phyloP scores from a whole-genome alignment of 2,888 invertebrate species.

The Ormyrus rosae region DNA sequence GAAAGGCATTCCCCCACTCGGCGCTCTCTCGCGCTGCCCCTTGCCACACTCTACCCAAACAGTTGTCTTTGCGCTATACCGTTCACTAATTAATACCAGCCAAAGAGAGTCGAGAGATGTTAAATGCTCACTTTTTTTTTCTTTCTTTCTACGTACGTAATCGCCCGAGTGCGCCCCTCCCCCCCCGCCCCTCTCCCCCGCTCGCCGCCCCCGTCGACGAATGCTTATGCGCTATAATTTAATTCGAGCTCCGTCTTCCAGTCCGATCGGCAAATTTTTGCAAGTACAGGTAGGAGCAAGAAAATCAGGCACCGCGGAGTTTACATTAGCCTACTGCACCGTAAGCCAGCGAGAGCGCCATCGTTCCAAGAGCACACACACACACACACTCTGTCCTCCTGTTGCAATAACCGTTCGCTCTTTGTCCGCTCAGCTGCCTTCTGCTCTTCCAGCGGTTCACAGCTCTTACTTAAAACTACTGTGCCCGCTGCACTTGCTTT shows the following conservation, averaged over 20 bases:
- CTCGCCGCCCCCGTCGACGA: too few species aligned
- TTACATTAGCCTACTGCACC: too few species aligned
- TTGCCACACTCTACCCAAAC: background rate
- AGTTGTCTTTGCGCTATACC: conserved; percentile 57
- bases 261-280: too few species aligned
- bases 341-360: conserved; percentile 13
- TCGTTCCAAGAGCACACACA: conserved; percentile 14
- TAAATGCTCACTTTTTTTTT: too few species aligned
- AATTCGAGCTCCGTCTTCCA: too few species aligned
- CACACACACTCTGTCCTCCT: conserved; percentile 64
- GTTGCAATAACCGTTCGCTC: conserved; percentile 74
- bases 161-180: too few species aligned
- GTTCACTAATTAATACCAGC: conserved; percentile 69
- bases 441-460: conserved; percentile 70
- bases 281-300: background rate
- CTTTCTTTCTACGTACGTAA: too few species aligned
- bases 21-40: background rate
- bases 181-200: too few species aligned
- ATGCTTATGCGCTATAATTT: too few species aligned
- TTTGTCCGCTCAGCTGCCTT: conserved; percentile 75
- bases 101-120: background rate
- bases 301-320: background rate
- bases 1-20: conserved; percentile 11
- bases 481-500: conserved; percentile 31
- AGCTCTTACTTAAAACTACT: conserved; percentile 25